A percentile compares a stretch with the other conserved stretches of the same genome.
phyloP scores from a whole-genome alignment of 2,113 vertebrate genomes.

The Azemiops feae region DNA sequence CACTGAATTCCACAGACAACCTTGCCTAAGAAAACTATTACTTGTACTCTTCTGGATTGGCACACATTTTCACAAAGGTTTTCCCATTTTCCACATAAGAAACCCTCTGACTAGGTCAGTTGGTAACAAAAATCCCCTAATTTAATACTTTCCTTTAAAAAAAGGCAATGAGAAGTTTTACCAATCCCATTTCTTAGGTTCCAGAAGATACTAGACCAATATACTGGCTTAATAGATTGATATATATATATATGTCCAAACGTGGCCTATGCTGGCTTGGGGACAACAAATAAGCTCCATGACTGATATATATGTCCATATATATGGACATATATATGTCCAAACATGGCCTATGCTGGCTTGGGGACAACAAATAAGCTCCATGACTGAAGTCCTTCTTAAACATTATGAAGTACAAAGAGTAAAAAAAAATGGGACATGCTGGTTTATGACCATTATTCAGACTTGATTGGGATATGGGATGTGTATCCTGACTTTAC shows the following conservation, averaged over 20 bases:
- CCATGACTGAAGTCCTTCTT: no score
- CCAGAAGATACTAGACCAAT: background rate
- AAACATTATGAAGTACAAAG: no score
- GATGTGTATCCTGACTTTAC: background rate
- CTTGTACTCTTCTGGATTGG: background rate
- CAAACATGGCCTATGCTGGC: no score
- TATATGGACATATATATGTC: no score
- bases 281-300: no score
- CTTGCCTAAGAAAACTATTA: background rate
- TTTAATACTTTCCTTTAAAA: background rate
- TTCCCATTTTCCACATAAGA: background rate
- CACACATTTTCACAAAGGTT: background rate
- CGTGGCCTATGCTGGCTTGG: no score
- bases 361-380: no score
- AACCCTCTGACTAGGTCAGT: background rate
- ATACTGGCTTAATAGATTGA: background rate
- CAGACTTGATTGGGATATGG: background rate
- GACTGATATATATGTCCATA: no score
- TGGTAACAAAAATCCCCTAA: background rate
- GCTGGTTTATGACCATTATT: no score
- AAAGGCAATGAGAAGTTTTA: background rate
- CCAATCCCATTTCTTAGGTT: background rate
- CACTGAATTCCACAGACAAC: background rate
- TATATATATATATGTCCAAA: no score
- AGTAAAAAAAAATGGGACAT: no score